These are phyloP conservation scores for Syrphus vitripennis DNA, from an alignment of 2,888 invertebrate species.

Conservation along the genomic window DNA sequence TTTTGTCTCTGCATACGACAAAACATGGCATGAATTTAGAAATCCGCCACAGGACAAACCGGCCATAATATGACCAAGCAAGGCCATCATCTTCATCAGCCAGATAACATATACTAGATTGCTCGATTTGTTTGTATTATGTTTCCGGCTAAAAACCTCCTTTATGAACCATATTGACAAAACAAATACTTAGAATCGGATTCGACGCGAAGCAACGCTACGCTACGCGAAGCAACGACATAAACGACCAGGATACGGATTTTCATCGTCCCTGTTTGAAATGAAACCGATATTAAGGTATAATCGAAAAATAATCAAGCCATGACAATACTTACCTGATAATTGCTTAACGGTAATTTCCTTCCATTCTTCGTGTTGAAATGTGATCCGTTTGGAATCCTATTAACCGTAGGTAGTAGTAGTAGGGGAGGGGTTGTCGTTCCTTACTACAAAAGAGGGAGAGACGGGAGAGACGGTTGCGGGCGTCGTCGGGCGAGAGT, in stretches of 20 bases:
- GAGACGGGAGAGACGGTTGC: background rate
- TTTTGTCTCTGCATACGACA: background rate
- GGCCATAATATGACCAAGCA: background rate
- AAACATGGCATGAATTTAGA: background rate
- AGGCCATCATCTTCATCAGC: background rate
- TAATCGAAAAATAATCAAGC: conserved; percentile 70
- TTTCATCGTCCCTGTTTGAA: background rate
- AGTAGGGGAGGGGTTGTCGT: background rate
- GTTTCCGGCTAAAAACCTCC: conserved; percentile 13
- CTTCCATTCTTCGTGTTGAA: conserved; percentile 39
- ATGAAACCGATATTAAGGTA: conserved; percentile 52
- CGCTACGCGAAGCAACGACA: background rate
- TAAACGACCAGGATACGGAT: background rate
- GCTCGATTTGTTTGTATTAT: conserved; percentile 27
- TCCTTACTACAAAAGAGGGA: background rate
- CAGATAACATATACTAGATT: background rate
- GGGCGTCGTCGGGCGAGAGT: background rate
- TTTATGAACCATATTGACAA: conserved; percentile 22
- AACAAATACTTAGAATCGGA: conserved; percentile 7
- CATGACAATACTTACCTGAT: conserved; percentile 68
- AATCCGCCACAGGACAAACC: background rate
- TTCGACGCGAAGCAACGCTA: background rate
- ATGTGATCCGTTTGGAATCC: conserved; percentile 16
- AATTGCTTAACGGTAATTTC: conserved; percentile 68
- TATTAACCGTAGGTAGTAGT: background rate